phyloP scores from a whole-genome alignment of 2,797 vertebrate species.

The Acanthurus leucopareius region DNA sequence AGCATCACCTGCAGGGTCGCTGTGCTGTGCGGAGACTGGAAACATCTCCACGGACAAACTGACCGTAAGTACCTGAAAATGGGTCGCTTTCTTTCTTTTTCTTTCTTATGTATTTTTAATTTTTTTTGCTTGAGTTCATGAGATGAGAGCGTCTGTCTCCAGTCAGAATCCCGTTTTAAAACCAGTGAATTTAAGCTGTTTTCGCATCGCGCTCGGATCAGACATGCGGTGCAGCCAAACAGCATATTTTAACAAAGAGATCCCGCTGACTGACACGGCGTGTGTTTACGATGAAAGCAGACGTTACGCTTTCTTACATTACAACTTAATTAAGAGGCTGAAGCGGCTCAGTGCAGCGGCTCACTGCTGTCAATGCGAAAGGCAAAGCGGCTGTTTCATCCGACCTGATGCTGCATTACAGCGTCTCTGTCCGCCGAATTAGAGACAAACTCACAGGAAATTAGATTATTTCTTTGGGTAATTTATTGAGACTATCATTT shows the following conservation, averaged over 20 bases:
- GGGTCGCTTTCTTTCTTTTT: background rate
- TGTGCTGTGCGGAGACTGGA: too few species aligned
- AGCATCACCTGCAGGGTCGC: slow-evolving; percentile 27
- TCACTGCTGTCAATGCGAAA: background rate
- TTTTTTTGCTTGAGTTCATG: background rate
- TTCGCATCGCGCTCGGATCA: too few species aligned
- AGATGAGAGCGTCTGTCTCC: background rate
- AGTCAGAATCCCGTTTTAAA: background rate
- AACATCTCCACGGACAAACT: background rate
- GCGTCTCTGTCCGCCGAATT: slow-evolving; percentile 6
- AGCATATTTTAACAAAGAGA: fast-evolving
- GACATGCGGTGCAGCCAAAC: fast-evolving
- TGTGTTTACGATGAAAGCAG: background rate
- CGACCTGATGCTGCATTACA: background rate
- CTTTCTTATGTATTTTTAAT: too few species aligned
- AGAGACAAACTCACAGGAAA: background rate
- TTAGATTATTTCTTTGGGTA: fast-evolving
- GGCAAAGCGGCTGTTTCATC: background rate
- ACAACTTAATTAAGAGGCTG: background rate
- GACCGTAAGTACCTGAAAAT: slow-evolving; percentile 20
- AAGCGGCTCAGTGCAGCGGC: background rate
- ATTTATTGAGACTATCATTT: background rate
- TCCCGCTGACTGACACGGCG: background rate
- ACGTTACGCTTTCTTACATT: background rate
- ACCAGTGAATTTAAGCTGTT: background rate